Evolutionary conservation across 2,888 invertebrate genomes (phyloP), one percentile per base, ranked within the genome.

Genomic region (Taphrorychus bicolor): DNA sequence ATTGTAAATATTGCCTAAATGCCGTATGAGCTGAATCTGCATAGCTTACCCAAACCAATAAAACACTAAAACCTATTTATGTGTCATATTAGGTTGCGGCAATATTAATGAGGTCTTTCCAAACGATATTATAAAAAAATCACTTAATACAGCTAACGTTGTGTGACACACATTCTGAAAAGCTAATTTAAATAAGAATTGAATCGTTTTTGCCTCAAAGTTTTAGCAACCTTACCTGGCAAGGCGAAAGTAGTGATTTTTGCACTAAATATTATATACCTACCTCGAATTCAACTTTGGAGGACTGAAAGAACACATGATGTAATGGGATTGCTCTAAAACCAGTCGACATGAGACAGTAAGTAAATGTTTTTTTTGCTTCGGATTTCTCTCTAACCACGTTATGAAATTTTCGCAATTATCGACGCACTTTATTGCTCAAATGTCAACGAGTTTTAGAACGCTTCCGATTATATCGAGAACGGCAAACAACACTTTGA

Each of bases 111-210:
- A n/a, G 40, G 19, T 32, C 32, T 59, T 49, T 59, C 51, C 59
- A 51, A 58, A 58, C 48, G 7, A 58, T 14, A 59, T 59, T 21
- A 23, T 21, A 24, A 59, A 59, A 59, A 59, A 59, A 18, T 40
- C 40, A 51, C 51, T 32, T 59, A 19, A 2, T 19, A 24, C 49
- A 51, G 40, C 23, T 51, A 49, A 51, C 32, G 45, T 16, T 17
- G 51, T 59, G 32, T 49, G 59, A 49, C 58, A 58, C 22, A 58
- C 58, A 45, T 59, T 51, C 21, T 24, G 49, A 2, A 51, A 16
- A 51, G 19, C 18, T 18, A 59, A 59, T 51, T 51, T 59, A 14
- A 48, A 45, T 23, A n/a, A 16, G 4, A 48, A 59, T 59, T 59
- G n/a, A 19, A 22, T 19, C n/a, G 18, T 59, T 59, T 49, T 51